phyloP scores from a whole-genome alignment of 2,888 invertebrate species.

The Ephialtes manifestator region DNA sequence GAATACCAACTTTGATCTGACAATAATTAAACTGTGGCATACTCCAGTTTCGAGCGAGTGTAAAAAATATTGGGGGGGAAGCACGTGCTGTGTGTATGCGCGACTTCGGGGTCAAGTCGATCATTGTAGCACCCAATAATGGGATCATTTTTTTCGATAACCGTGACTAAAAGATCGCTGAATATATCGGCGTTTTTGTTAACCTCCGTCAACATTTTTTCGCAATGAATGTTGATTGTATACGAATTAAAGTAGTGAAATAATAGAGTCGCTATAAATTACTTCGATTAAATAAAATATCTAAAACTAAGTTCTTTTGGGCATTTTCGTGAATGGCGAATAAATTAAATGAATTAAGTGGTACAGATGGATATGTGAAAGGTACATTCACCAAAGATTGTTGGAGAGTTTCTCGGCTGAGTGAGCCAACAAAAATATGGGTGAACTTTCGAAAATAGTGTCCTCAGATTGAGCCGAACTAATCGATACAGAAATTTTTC shows the following conservation, averaged over 20 bases:
- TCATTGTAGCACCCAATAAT: slow-evolving; percentile 34
- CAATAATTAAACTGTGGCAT: slow-evolving; percentile 39
- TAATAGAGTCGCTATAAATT: too few species aligned
- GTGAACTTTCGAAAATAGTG: neutral
- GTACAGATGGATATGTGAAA: neutral
- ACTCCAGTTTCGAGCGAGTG: slow-evolving; percentile 53
- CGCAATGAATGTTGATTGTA: neutral
- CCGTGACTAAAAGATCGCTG: slow-evolving; percentile 2
- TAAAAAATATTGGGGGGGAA: slow-evolving; percentile 22
- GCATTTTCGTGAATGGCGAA: neutral
- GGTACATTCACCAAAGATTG: neutral
- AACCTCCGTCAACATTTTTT: neutral
- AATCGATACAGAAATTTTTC: neutral
- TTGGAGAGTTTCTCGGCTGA: neutral
- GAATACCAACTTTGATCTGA: neutral
- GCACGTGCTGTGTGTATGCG: slow-evolving; percentile 61
- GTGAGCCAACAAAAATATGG: slow-evolving; percentile 1
- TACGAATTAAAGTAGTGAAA: neutral
- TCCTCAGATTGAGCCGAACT: neutral
- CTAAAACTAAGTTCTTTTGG: too few species aligned
- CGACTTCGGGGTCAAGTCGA: slow-evolving; percentile 58
- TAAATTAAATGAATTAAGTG: neutral
- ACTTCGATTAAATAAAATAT: too few species aligned
- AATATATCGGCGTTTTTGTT: neutral
- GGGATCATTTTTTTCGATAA: slow-evolving; percentile 14